Evolutionary conservation across 2,113 vertebrate genomes (phyloP).

Genomic region (Carettochelys insculpta): DNA sequence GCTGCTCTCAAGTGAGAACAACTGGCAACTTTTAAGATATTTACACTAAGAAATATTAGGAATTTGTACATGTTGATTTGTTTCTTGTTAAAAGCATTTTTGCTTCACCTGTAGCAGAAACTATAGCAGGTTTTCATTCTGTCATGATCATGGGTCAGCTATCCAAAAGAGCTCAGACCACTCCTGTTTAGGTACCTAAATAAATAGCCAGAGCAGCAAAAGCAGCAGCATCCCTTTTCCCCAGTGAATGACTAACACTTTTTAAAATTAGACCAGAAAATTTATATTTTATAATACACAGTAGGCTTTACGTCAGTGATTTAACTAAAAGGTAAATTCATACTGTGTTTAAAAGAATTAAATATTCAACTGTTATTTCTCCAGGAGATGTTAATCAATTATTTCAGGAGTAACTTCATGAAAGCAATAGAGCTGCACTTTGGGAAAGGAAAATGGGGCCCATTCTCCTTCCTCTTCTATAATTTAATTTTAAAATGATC

Average conservation of each 20-base stretch:
- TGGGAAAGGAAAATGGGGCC: neutral
- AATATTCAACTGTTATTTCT: neutral
- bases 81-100: neutral
- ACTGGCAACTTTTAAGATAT: neutral
- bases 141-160: rapidly evolving
- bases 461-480: neutral
- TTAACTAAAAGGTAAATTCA: constrained; percentile 35
- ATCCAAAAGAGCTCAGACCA: neutral
- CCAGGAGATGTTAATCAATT: neutral
- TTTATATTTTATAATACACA: constrained; percentile 7
- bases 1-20: neutral
- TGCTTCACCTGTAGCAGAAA: constrained; percentile 24
- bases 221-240: constrained; percentile 51
- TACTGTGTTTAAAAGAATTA: neutral
- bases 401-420: neutral
- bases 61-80: neutral
- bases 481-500: neutral
- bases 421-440: neutral
- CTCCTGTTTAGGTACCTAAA: neutral
- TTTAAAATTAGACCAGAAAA: constrained; percentile 5
- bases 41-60: neutral
- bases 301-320: neutral
- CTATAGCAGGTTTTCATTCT: neutral
- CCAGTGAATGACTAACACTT: constrained; percentile 28
- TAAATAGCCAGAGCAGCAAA: neutral